Percentiles rank a stretch among this genome's conserved stretches.
These are phyloP conservation scores for Sminthurinus aureus DNA, from an alignment of 2,888 invertebrate species.

Conservation along the genomic window DNA sequence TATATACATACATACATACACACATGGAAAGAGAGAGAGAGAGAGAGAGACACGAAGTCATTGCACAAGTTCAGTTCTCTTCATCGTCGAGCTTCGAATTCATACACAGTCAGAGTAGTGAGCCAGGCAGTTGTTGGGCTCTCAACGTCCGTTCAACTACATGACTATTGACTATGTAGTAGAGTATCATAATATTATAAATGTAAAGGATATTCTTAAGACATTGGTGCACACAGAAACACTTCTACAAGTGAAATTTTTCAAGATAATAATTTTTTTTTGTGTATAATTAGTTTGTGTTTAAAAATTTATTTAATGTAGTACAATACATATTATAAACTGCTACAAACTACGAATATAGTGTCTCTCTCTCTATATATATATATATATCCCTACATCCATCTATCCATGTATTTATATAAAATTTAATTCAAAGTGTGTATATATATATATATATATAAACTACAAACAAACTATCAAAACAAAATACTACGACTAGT, in stretches of 20 bases:
- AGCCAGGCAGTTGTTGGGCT: conserved; percentile 21
- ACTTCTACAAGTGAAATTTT: background rate
- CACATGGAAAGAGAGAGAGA: background rate
- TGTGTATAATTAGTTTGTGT: conserved; percentile 7
- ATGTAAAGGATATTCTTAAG: background rate
- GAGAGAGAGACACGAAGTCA: conserved; percentile 5
- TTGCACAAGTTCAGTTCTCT: conserved; percentile 37
- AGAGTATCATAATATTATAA: conserved; percentile 5
- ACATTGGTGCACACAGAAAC: background rate
- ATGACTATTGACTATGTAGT: background rate
- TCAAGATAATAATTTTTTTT: background rate
- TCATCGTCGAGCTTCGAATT: conserved; percentile 22
- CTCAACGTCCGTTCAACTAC: conserved; percentile 3
- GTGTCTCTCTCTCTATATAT: background rate
- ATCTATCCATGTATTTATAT: background rate
- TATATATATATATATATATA: too few relatives aligned
- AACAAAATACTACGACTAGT: background rate
- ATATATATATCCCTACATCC: background rate
- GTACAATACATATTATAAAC: background rate
- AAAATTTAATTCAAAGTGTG: background rate
- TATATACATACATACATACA: background rate
- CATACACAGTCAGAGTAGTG: background rate
- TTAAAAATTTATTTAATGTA: background rate
- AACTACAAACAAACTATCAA: too few relatives aligned
- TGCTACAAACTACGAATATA: background rate